Conservation (phyloP, 2,797 vertebrate genomes). For the Sebastes glaucus region DNA sequence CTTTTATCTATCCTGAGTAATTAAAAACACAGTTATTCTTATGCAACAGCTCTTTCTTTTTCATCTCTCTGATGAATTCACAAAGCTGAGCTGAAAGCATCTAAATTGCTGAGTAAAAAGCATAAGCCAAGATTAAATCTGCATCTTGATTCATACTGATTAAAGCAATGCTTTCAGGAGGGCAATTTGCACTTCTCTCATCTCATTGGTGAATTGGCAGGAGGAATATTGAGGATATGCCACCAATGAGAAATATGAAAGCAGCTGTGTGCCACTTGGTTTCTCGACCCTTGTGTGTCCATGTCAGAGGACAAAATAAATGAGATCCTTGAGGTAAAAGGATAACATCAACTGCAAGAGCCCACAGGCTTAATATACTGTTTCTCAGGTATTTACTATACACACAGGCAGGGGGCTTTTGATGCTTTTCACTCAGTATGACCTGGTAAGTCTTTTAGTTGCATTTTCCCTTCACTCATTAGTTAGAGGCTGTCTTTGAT, state of each 20-base stretch:
- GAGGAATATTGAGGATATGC: constrained; percentile 51
- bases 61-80: constrained; percentile 17
- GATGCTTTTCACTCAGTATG: neutral
- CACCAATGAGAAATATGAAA: constrained; percentile 41
- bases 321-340: constrained; percentile 22
- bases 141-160: constrained; percentile 60
- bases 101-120: constrained; percentile 37
- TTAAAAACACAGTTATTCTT: constrained; percentile 16
- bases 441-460: neutral
- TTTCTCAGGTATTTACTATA: neutral
- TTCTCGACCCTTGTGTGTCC: neutral
- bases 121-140: constrained; percentile 58
- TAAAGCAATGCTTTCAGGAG: constrained; percentile 56
- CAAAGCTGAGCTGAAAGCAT: constrained; percentile 26
- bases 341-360: constrained; percentile 6
- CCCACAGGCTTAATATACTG: neutral
- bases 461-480: neutral
- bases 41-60: constrained; percentile 28
- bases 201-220: constrained; percentile 50
- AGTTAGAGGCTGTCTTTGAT: constrained; percentile 21
- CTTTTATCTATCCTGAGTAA: neutral
- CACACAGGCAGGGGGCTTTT: neutral
- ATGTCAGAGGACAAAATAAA: constrained; percentile 18
- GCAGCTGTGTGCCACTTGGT: constrained; percentile 14
- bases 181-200: constrained; percentile 66